Base-by-base conservation (phyloP, 2,888 invertebrate species). In the Schrankia costaestrigalis region DNA sequence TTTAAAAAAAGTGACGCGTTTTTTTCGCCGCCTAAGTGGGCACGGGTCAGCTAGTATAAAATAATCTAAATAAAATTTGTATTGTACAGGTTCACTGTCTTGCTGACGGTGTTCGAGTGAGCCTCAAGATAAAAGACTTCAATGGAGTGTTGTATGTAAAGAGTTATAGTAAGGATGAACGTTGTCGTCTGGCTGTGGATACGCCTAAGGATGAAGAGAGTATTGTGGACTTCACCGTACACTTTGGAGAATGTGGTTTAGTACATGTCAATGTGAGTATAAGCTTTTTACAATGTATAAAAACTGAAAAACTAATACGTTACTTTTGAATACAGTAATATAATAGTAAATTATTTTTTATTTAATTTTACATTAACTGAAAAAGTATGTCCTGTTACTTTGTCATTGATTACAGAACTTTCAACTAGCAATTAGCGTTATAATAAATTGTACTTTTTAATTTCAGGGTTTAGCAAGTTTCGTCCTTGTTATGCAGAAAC, bases 401-500 rank as follows among this genome's bases (percentile, higher is more conserved):
- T 5, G 4, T 5, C 4, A 5, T 5, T 7, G 17, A 7, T 17
- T 17, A 17, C 4, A 17, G 3, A 17, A 17, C 3, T 17, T n/a
- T n/a, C n/a, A n/a, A n/a, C n/a, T n/a, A n/a, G n/a, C n/a, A n/a
- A n/a, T n/a, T n/a, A n/a, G n/a, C n/a, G n/a, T n/a, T n/a, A n/a
- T n/a, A n/a, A n/a, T n/a, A n/a, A n/a, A 11, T n/a, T 31, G 19
- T 33, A n/a, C 39, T 43, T 18, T 24, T 46, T 36, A 38, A 53
- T 72, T 77, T 38, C 77, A 94, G 94, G 97, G 97, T 30, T 92
- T 96, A 72, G 97, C 97, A 12, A 95, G 95, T 70, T 97, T 97
- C 73, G 95, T 97, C 1, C 89, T 98, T 24, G 97, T 98, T 12
- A 95, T 98, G 70, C 98, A 98, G 74, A 96, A 97, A 82, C 98